phyloP scores from a whole-genome alignment of 2,888 invertebrate genomes.

The Podabrus alpinus region DNA sequence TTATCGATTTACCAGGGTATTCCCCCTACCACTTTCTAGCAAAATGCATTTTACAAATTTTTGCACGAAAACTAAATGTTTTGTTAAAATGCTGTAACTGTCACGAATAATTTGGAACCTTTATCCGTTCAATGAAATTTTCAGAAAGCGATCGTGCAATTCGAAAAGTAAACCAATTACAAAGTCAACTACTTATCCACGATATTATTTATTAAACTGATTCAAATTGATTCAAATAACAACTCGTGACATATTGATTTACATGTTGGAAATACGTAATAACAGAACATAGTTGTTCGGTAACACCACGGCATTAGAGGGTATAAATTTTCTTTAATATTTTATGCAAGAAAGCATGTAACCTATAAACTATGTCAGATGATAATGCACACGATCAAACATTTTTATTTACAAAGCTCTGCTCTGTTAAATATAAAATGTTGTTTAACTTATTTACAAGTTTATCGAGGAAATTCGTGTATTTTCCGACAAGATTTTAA shows the following conservation, averaged over 20 bases:
- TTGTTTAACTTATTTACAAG: neutral
- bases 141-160: neutral
- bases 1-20: neutral
- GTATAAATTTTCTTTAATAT: neutral
- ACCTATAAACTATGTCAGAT: neutral
- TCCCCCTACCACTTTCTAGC: neutral
- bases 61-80: neutral
- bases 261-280: neutral
- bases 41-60: neutral
- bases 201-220: neutral
- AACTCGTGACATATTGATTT: neutral
- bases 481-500: too few relatives aligned
- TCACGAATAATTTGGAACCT: neutral
- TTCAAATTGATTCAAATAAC: too few relatives aligned
- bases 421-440: neutral
- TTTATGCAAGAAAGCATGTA: neutral
- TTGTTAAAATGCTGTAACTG: neutral
- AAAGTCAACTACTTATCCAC: neutral
- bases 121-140: neutral
- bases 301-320: neutral
- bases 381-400: neutral
- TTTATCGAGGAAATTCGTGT: neutral
- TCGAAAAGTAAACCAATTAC: neutral
- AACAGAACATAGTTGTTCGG: neutral
- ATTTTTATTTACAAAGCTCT: neutral